Evolutionary conservation across 2,113 vertebrate species (phyloP).

Genomic region (Probosciger aterrimus): DNA sequence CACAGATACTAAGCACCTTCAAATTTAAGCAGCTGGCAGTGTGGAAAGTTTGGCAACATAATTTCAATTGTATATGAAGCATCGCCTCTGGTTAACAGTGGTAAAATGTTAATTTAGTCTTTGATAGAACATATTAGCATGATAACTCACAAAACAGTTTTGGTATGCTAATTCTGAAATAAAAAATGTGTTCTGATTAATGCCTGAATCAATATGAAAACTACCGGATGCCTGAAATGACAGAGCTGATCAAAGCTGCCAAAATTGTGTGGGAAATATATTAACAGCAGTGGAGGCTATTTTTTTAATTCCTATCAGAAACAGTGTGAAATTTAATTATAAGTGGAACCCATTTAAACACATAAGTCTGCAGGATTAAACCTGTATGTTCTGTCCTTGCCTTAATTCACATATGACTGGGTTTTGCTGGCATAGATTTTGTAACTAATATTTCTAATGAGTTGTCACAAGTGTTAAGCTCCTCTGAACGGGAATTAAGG

Average conservation of each 20-base stretch:
- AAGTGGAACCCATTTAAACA: conserved; percentile 5
- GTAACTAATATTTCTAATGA: conserved; percentile 14
- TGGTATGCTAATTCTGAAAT: conserved; percentile 62
- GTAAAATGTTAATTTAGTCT: conserved; percentile 73
- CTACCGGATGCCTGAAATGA: conserved; percentile 33
- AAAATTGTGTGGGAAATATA: conserved; percentile 6
- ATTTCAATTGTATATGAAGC: conserved; percentile 50
- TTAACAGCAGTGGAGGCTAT: background rate
- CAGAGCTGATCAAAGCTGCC: conserved; percentile 53
- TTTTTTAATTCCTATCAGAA: background rate
- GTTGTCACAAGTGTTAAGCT: background rate
- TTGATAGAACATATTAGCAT: conserved; percentile 69
- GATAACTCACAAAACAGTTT: conserved; percentile 64
- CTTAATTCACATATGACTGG: background rate
- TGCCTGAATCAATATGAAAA: conserved; percentile 62
- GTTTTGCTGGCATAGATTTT: background rate
- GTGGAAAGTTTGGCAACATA: conserved; percentile 37
- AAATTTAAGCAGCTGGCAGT: conserved; percentile 52
- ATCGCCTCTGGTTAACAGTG: conserved; percentile 52
- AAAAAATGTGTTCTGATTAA: conserved; percentile 58
- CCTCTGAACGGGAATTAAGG: background rate
- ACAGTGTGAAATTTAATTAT: conserved; percentile 23
- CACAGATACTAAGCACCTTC: background rate
- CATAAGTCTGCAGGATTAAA: background rate
- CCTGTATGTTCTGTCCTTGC: background rate